Conservation (phyloP, 2,797 vertebrate species). For the Oryzias sinensis region DNA sequence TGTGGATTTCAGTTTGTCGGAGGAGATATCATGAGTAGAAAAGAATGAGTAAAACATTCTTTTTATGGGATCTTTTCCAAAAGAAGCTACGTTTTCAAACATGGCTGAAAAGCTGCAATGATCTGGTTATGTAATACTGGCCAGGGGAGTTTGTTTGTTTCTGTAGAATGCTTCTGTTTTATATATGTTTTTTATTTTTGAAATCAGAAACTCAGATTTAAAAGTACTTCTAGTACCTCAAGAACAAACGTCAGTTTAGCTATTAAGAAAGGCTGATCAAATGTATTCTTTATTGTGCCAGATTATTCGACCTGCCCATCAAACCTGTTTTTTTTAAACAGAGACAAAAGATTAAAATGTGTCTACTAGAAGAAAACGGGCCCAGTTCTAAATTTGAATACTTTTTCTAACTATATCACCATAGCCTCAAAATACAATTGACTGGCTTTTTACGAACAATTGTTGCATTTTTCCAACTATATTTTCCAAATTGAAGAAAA, state of each 20-base stretch:
- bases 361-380: no score
- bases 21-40: neutral
- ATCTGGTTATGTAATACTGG: slow-evolving; percentile 59
- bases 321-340: no score
- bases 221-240: no score
- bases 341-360: no score
- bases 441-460: neutral
- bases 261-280: no score
- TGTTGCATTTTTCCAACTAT: slow-evolving; percentile 3
- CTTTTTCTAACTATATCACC: no score
- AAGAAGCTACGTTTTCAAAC: slow-evolving; percentile 11
- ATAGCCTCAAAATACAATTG: no score
- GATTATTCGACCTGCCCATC: no score
- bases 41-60: neutral
- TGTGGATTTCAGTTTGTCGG: neutral
- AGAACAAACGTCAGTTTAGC: no score
- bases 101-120: slow-evolving; percentile 29
- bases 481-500: slow-evolving; percentile 9
- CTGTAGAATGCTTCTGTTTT: slow-evolving; percentile 12
- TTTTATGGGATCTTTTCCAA: neutral
- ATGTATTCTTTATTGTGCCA: no score
- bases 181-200: neutral
- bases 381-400: no score
- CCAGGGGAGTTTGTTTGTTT: slow-evolving; percentile 20
- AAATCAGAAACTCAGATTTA: neutral